Evolutionary conservation across 2,888 invertebrate genomes (phyloP), one percentile per base, ranked within the genome.

Genomic region (Thyatira batis): DNA sequence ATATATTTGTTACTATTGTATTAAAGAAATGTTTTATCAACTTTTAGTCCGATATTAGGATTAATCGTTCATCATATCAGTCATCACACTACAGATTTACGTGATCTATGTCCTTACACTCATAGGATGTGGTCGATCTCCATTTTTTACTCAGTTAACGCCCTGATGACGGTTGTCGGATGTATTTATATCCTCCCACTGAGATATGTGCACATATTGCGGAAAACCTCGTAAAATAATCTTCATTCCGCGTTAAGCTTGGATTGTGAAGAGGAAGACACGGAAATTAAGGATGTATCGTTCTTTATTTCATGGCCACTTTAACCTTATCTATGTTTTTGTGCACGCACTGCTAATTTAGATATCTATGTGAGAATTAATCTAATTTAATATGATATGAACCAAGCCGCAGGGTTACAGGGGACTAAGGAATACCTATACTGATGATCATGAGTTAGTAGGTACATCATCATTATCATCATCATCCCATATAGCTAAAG

Each of bases 61-160:
- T 45, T 43, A 27, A 20, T 39, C 33, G 43, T 39, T 55, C 45
- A 49, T 45, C 49, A 27, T 6, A 46, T 25, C 39, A 17, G 17
- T 11, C 11, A 39, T 11, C n/a, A 39, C 17, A 9, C 4, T 8
- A 11, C 25, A 23, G 27, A 48, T 48, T 48, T 28, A 25, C 17
- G 17, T 27, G 52, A n/a, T n/a, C n/a, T 51, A 52, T 68, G 82
- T 82, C 85, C 86, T 87, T 87, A 85, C 73, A 77, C 68, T 74
- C 76, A 84, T 82, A 87, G 89, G 88, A 89, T 82, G 84, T 86
- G 63, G 76, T 74, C 77, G 80, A 82, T 86, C 80, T 81, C 73
- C 69, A 81, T 80, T 73, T 71, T 76, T 78, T 71, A 80, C 76
- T 59, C 66, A 61, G 71, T 79, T 80, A 78, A 77, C 71, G 74